Base-by-base conservation (phyloP, 2,888 invertebrate species). In the Phyllotreta striolata region DNA sequence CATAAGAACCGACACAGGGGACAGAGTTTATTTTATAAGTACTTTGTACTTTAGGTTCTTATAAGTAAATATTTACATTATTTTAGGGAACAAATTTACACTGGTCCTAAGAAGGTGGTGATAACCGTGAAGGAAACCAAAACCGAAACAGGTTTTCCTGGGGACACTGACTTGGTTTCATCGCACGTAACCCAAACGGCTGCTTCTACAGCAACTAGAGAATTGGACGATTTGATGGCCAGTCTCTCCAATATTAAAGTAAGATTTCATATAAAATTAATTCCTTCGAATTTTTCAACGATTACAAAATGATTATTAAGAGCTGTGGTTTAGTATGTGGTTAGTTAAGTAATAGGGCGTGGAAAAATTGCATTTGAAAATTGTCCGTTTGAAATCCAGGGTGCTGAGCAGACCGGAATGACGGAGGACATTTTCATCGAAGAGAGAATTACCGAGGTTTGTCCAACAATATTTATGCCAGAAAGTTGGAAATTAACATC, bases 201-300 rank as follows among this genome's bases (percentile, higher is more conserved):
- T 62, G 92, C 95, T 14, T 96, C 96, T 57, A 91, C 92, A 65
- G 97, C 97, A 39, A 97, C 97, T 14, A 91, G 91, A 81, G 97
- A 98, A 80, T 85, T 98, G 66, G 97, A 98, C 78, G 96, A 97
- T 78, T 86, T 98, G 66, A 97, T 98, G 97, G 95, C 94, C 1
- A 95, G 96, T 5, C 84, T 98, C 8, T 96, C 96, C 0, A 96
- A 96, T 1, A 95, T 96, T 79, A 96, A 96, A 92, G 97, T 93
- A 83, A 81, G 83, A 47, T 3, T 54, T 49, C 70, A 24, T 10
- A 49, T 5, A 6, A 13, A 5, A 43, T 24, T 24, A 24, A 24
- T 24, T 24, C 4, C 24, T 24, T 24, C 24, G 24, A 24, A 24
- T 24, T 24, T 24, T 24, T 24, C 24, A 4, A 4, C 24, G 24